Percentiles rank a stretch among this genome's conserved stretches.
Conservation (phyloP, 2,797 vertebrate species). For the Natrix natrix region DNA sequence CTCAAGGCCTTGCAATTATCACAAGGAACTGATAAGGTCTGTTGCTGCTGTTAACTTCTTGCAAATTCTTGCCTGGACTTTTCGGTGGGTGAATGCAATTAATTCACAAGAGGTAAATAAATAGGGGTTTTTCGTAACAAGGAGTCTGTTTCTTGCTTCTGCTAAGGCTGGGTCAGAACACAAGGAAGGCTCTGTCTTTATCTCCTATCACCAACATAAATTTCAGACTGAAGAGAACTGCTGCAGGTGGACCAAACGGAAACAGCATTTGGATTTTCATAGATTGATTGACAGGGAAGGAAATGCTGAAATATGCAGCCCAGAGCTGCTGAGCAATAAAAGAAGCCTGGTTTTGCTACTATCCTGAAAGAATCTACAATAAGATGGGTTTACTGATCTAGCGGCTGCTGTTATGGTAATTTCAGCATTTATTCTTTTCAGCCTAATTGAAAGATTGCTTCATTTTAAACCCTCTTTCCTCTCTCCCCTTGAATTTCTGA, state of each 20-base stretch:
- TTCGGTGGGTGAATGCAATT: too few relatives aligned
- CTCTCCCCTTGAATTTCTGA: neutral
- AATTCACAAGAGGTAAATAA: too few relatives aligned
- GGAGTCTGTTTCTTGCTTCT: too few relatives aligned
- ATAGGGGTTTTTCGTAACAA: too few relatives aligned
- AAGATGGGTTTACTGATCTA: constrained; percentile 39
- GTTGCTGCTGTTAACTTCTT: too few relatives aligned
- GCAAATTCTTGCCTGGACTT: too few relatives aligned
- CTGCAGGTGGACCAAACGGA: neutral
- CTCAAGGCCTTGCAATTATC: too few relatives aligned
- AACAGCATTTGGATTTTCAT: neutral
- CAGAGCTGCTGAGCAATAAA: neutral
- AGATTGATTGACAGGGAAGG: neutral
- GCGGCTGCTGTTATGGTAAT: neutral
- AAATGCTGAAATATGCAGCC: neutral
- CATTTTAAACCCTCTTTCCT: neutral
- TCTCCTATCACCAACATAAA: neutral
- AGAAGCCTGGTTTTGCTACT: neutral
- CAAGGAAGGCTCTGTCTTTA: neutral
- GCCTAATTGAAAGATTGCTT: neutral
- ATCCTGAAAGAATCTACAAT: neutral
- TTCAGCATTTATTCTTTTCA: neutral
- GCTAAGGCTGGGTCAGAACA: too few relatives aligned
- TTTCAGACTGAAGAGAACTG: neutral
- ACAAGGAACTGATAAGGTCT: too few relatives aligned